phyloP scores from a whole-genome alignment of 2,797 vertebrate species.

The Valencia hispanica region DNA sequence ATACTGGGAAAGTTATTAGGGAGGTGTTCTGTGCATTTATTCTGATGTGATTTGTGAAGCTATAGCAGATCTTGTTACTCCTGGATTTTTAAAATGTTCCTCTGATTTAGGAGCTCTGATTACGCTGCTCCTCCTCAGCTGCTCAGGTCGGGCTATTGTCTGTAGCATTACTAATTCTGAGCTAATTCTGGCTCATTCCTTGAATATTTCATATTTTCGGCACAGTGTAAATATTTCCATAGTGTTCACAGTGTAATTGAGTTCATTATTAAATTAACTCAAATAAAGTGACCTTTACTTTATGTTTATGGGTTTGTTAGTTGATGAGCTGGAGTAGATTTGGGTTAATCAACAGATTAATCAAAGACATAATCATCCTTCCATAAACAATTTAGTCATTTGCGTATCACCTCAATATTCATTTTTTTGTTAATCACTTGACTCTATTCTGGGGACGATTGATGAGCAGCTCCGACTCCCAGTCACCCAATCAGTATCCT shows the following conservation, averaged over 20 bases:
- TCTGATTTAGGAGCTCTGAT: not conserved
- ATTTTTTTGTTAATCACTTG: constrained; percentile 17
- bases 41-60: not conserved
- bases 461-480: constrained; percentile 23
- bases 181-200: constrained; percentile 29
- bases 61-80: constrained; percentile 7
- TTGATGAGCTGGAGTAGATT: constrained; percentile 12
- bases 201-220: constrained; percentile 41
- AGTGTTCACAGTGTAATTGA: not conserved
- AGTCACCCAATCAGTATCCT: constrained; percentile 9
- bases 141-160: constrained; percentile 31
- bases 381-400: constrained; percentile 14
- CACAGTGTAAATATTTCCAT: too few species aligned
- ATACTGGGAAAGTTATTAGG: not conserved
- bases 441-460: constrained; percentile 3
- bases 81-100: not conserved
- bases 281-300: constrained; percentile 11
- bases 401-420: not conserved
- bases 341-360: constrained; percentile 5
- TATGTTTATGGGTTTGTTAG: not conserved
- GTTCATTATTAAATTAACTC: not conserved
- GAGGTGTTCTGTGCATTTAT: not conserved
- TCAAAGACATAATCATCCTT: constrained; percentile 7
- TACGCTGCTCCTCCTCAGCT: constrained; percentile 43
- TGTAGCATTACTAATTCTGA: constrained; percentile 14